Evolutionary conservation across 2,113 vertebrate genomes (phyloP).

Genomic region (Raphicerus campestris): DNA sequence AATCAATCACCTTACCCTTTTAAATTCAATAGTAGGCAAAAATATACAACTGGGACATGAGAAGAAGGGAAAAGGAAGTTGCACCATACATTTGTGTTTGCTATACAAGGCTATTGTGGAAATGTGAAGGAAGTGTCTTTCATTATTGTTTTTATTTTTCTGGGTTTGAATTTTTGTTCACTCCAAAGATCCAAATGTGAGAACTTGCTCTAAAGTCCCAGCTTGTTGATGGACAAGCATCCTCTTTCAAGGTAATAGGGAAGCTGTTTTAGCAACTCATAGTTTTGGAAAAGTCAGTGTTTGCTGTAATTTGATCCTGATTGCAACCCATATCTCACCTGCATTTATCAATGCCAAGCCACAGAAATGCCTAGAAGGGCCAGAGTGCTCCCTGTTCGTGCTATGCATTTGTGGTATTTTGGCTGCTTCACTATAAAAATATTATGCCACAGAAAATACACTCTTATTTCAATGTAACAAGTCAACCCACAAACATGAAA

Average conservation of each 20-base stretch:
- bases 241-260: conserved; percentile 76
- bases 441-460: conserved; percentile 51
- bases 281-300: conserved; percentile 73
- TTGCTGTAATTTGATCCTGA: conserved; percentile 88
- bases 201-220: conserved; percentile 74
- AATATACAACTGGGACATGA: neutral
- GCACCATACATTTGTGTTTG: neutral
- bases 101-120: neutral
- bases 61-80: neutral
- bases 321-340: conserved; percentile 86
- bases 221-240: conserved; percentile 88
- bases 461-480: conserved; percentile 35
- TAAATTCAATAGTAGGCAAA: neutral
- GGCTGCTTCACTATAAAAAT: conserved; percentile 63
- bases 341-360: conserved; percentile 88
- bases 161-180: neutral
- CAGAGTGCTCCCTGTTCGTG: neutral
- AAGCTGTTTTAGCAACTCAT: conserved; percentile 72
- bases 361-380: conserved; percentile 75
- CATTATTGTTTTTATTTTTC: conserved; percentile 55
- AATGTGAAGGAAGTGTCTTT: conserved; percentile 1
- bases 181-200: conserved; percentile 44
- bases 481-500: conserved; percentile 49
- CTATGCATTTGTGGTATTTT: conserved; percentile 62
- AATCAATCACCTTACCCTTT: neutral